These are phyloP conservation scores for Caranx ignobilis DNA, from an alignment of 2,113 vertebrate genomes.

Conservation along the genomic window DNA sequence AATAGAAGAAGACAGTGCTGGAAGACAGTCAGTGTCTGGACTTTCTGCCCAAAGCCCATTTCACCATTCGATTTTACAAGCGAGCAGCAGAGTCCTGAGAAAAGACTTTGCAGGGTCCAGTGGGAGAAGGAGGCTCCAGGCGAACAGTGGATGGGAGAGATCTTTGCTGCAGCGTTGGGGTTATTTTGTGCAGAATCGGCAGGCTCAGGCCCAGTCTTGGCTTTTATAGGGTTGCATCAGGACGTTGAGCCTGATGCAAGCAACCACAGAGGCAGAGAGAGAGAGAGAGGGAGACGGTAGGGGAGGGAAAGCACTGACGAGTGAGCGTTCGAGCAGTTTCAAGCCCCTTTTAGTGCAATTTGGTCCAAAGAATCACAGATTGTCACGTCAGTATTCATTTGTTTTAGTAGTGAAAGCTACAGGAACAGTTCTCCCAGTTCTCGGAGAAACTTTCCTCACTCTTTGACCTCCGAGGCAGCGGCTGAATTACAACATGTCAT, in stretches of 20 bases:
- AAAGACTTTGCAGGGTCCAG: neutral
- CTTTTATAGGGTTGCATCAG: neutral
- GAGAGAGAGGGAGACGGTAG: neutral
- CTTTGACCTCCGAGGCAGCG: neutral
- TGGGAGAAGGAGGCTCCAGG: conserved; percentile 4
- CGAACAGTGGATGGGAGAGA: neutral
- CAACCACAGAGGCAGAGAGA: too few relatives aligned
- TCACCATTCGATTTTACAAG: neutral
- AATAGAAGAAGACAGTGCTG: neutral
- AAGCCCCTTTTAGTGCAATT: too few relatives aligned
- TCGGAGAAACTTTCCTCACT: conserved; percentile 11
- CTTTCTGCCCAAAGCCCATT: neutral
- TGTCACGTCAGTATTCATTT: neutral
- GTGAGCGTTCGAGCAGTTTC: too few relatives aligned
- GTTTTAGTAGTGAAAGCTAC: neutral
- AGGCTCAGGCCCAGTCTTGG: neutral
- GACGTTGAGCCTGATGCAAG: neutral
- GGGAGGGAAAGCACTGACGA: neutral
- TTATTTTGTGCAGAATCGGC: neutral
- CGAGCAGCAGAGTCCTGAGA: neutral
- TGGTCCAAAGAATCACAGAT: neutral
- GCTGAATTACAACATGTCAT: conserved; percentile 7
- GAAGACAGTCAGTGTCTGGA: neutral
- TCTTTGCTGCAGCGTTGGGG: neutral
- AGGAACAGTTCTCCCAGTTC: neutral